Evolutionary conservation across 2,113 vertebrate genomes (phyloP).

Genomic region (Phaethornis superciliosus): DNA sequence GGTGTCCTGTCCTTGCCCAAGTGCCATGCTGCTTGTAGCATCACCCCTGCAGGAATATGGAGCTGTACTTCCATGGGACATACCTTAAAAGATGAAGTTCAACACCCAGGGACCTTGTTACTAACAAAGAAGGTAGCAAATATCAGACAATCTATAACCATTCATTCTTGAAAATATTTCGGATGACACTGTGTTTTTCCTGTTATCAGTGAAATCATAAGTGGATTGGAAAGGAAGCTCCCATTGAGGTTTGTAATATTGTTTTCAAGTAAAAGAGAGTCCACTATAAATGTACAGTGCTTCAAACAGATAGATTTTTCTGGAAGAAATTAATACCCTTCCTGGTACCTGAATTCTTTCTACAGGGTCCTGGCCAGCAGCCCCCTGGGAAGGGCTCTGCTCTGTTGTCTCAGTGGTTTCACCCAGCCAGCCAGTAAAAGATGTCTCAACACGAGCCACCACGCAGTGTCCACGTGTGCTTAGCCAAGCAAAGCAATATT

Average conservation of each 20-base stretch:
- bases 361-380: background rate
- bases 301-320: background rate
- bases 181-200: background rate
- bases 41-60: background rate
- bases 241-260: background rate
- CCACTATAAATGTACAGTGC: background rate
- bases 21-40: background rate
- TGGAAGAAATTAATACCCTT: background rate
- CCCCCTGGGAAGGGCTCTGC: background rate
- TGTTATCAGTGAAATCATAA: background rate
- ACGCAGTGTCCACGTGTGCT: rapidly evolving
- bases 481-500: background rate
- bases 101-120: background rate
- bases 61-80: background rate
- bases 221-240: background rate
- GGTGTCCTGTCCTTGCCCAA: background rate
- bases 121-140: background rate
- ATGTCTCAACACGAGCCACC: background rate
- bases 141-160: too few species aligned
- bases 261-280: background rate
- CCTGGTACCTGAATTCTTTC: background rate
- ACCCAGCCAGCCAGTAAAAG: background rate
- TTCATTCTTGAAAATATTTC: background rate
- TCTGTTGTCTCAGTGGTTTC: background rate
- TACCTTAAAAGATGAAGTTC: background rate